phyloP scores from a whole-genome alignment of 2,888 invertebrate species.

The Parnassius glacialis region DNA sequence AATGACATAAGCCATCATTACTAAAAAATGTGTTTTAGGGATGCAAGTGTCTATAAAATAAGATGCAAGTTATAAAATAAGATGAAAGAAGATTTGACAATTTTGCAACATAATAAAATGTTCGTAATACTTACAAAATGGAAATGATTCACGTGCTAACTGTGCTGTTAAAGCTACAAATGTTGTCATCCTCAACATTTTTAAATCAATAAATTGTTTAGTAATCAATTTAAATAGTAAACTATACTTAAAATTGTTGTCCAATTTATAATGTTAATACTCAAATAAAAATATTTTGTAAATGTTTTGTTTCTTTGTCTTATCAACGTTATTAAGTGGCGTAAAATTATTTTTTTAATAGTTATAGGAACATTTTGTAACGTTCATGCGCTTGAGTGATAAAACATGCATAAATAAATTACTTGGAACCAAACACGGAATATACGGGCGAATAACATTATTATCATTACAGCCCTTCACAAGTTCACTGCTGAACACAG shows the following conservation, averaged over 20 bases:
- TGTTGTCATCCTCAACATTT: conserved; percentile 51
- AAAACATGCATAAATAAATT: too few species aligned
- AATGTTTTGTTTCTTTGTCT: too few species aligned
- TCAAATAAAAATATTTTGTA: too few species aligned
- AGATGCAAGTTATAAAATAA: conserved; percentile 19
- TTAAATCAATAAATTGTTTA: neutral
- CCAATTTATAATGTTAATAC: too few species aligned
- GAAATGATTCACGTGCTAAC: conserved; percentile 37
- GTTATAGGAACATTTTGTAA: too few species aligned
- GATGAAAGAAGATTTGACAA: conserved; percentile 6
- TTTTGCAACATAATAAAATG: neutral
- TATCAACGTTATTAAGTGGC: too few species aligned
- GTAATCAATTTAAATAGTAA: too few species aligned
- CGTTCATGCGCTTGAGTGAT: too few species aligned
- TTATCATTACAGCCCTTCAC: neutral
- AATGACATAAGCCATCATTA: conserved; percentile 56
- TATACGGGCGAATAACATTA: neutral
- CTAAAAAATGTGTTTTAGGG: conserved; percentile 57
- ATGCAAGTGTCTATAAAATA: conserved; percentile 53
- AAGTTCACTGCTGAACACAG: neutral
- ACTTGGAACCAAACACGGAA: too few species aligned
- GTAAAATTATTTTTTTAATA: too few species aligned
- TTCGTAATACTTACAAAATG: conserved; percentile 47
- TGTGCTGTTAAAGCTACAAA: conserved; percentile 48
- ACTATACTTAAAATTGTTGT: too few species aligned